Base-by-base conservation (phyloP, 2,888 invertebrate genomes). In the Sinohyriopsis cumingii region DNA sequence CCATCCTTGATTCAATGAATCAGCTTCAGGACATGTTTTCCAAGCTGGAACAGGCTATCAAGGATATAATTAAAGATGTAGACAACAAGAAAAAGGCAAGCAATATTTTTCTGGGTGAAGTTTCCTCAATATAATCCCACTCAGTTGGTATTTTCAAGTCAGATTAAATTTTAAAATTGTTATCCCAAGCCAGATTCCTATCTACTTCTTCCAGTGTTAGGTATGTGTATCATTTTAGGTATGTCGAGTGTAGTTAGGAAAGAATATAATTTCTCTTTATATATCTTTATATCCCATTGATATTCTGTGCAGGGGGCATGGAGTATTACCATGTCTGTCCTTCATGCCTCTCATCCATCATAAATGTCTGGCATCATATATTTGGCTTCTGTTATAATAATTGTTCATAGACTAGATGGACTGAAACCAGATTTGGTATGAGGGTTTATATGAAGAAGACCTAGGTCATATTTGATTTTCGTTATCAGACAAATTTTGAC, bases 11-110 rank as follows among this genome's bases (percentile, higher is more conserved):
- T 25, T 72, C 79, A 56, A 81, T 85, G 67, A 73, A 79, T 7
- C 77, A 84, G 62, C 80, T 88, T 7, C 76, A 82, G 45, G 73
- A 75, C 56, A 76, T 83, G 75, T 68, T 87, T 28, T 74, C 78
- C 65, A 81, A 82, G 59, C 78, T 88, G 45, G 84, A 86, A 67
- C 75, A 83, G 45, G 77, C 83, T 66, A 81, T 87, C 25, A 68
- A 79, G 59, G 83, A 83, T 62, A 77, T 82, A 45, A 77, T 87
- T 33, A 80, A 78, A 55, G 86, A 87, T 59, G 64, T 85, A 55
- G 84, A 86, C 56, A 74, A 69, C 28, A 87, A 85, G 76, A 86
- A 86, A 74, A 84, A 83, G 83, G 87, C 87, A 67, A 69, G 68
- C 24, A 55, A 56, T 19, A 12, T 54, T 67, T n/a, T 20, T 67